Evolutionary conservation across 2,113 vertebrate genomes (phyloP).

Genomic region (Shinisaurus crocodilurus): DNA sequence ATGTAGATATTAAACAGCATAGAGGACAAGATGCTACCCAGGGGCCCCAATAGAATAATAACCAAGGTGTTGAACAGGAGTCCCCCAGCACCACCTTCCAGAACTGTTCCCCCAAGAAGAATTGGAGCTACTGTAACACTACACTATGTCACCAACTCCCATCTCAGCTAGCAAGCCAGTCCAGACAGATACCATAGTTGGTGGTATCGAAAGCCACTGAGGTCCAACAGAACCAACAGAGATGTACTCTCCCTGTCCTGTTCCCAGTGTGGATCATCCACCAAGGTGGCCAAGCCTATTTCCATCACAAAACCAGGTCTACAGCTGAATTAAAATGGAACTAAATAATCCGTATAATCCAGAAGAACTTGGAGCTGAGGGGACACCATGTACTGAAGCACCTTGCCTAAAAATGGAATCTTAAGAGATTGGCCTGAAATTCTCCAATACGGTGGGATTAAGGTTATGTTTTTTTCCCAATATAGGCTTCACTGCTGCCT

Average conservation of each 20-base stretch:
- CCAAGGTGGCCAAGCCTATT: neutral
- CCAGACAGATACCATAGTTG: neutral
- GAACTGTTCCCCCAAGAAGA: too few species aligned
- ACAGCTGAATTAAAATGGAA: neutral
- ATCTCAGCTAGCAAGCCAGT: neutral
- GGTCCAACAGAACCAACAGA: neutral
- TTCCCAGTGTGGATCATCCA: neutral
- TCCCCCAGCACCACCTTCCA: too few species aligned
- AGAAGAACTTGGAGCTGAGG: neutral
- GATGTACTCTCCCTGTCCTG: neutral
- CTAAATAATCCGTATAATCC: neutral
- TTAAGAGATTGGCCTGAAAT: too few species aligned
- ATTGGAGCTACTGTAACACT: neutral
- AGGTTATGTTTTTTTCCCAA: too few species aligned
- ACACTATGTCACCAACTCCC: neutral
- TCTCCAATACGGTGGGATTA: too few species aligned
- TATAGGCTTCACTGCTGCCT: neutral
- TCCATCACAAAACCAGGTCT: neutral
- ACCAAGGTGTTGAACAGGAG: too few species aligned
- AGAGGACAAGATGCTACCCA: too few species aligned
- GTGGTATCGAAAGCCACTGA: neutral
- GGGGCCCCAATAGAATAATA: too few species aligned
- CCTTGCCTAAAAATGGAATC: too few species aligned
- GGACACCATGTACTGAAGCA: neutral
- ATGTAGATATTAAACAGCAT: too few species aligned